Base-by-base conservation (phyloP, 2,797 vertebrate species). In the Picus viridis region DNA sequence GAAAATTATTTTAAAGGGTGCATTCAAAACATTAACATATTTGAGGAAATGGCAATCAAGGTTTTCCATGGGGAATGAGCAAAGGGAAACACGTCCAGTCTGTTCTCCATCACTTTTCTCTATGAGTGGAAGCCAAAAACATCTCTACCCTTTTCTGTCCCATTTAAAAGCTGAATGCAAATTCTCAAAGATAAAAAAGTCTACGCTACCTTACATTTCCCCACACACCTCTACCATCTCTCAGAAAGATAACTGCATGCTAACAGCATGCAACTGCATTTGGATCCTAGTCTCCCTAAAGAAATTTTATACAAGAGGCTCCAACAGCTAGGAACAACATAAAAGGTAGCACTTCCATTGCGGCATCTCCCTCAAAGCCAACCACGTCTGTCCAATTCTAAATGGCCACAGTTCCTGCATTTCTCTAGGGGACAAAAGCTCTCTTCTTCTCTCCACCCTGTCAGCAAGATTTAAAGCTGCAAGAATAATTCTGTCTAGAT, bases 31-130 rank as follows among this genome's bases (percentile, higher is more conserved):
- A 91, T 95, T 68, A 95, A 90, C 54, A 64, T 93, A 88, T 83
- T 88, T 83, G 86, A 96, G 93, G 89, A 95, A 96, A 92, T 49
- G 16, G 73, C 92, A 95, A 95, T 91, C 86, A 85, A 75, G 39
- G 77, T 86, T 96, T 93, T 93, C 93, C 88, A 45, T 1, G 17
- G 75, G 76, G 83, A 94, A 89, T 12, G 39, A 93, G 82, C 70
- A 76, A 87, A 94, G 68, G 86, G 63, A 89, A 96, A 92, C 58
- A 77, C 3, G 0, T 80, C 57, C 62, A 91, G 51, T 93, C 94
- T 94, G 82, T 80, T 91, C 83, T 88, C 77, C 65, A 74, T 80
- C 81, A 94, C 54, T 51, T 39, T 76, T 84, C 41, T 47, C 49
- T 13, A 51, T 12, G 49, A 24, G 49, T 88, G 64, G 83, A 47